phyloP scores from a whole-genome alignment of 2,113 vertebrate species.

The Tringa solitaria region DNA sequence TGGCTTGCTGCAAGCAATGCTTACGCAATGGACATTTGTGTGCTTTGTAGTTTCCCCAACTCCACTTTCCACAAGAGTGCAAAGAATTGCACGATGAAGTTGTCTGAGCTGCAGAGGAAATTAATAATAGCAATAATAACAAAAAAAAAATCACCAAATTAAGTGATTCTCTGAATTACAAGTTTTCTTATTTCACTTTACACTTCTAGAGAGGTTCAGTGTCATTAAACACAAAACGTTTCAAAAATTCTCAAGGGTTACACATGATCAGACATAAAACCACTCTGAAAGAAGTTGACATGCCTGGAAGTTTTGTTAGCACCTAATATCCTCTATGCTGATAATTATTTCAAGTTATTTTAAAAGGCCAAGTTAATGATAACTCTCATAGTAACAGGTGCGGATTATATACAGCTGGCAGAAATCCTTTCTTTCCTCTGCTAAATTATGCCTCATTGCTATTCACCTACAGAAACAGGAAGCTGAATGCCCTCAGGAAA shows the following conservation, averaged over 20 bases:
- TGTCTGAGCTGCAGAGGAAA: background rate
- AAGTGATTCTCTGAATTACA: background rate
- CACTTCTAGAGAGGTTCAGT: background rate
- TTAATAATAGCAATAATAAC: background rate
- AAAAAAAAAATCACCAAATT: background rate
- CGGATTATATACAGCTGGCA: slow-evolving; percentile 11
- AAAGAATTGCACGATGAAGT: background rate
- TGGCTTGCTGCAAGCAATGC: background rate
- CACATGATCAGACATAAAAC: background rate
- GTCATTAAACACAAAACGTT: background rate
- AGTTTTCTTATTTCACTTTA: background rate
- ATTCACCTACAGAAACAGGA: slow-evolving; percentile 29
- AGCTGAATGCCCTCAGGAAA: background rate
- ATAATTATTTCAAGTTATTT: slow-evolving; percentile 21
- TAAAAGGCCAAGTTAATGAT: slow-evolving; percentile 55
- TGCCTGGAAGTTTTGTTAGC: background rate
- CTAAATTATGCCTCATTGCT: slow-evolving; percentile 38
- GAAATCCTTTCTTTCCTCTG: background rate
- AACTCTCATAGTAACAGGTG: background rate
- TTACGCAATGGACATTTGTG: background rate
- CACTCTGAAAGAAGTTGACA: background rate
- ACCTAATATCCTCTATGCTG: background rate
- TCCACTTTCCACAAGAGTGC: background rate
- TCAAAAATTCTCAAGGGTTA: background rate
- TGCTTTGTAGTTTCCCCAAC: background rate